These are phyloP conservation scores for Macroramphosus scolopax DNA, from an alignment of 2,797 vertebrate genomes.

Conservation along the genomic window DNA sequence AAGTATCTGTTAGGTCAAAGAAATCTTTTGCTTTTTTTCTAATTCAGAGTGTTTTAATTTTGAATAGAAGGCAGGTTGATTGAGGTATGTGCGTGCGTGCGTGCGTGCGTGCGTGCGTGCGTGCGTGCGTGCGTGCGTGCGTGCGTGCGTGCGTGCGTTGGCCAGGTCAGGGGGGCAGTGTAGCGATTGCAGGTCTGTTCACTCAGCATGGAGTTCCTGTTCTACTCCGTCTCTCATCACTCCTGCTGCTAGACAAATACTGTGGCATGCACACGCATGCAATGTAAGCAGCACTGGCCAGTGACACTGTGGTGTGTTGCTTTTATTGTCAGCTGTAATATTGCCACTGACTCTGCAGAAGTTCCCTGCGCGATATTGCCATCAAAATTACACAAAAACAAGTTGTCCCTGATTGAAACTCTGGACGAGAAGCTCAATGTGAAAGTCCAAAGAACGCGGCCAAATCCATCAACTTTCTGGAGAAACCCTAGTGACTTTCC, in stretches of 20 bases:
- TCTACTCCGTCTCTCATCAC: slow-evolving; percentile 56
- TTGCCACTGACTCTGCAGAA: slow-evolving; percentile 14
- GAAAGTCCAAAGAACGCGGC: no score
- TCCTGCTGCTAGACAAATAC: slow-evolving; percentile 60
- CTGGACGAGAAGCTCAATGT: no score
- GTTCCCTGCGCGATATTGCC: slow-evolving; percentile 23
- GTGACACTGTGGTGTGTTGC: not conserved
- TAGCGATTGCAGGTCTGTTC: slow-evolving; percentile 55
- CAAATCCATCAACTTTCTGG: no score
- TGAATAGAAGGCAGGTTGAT: no score
- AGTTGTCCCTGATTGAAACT: no score
- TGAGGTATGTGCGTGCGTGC: not conserved
- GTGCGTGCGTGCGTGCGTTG: slow-evolving; percentile 28
- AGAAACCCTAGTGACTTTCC: no score
- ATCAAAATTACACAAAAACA: not conserved
- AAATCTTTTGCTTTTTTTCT: no score
- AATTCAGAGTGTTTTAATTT: no score
- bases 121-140: not conserved
- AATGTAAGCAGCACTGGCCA: slow-evolving; percentile 7
- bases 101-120: not conserved
- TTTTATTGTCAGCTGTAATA: no score
- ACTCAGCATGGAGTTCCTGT: slow-evolving; percentile 71
- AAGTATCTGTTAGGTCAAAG: no score
- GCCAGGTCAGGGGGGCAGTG: slow-evolving; percentile 40
- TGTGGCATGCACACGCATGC: slow-evolving; percentile 35